Base-by-base conservation (phyloP, 2,113 vertebrate genomes). In the Lepisosteus oculatus region DNA sequence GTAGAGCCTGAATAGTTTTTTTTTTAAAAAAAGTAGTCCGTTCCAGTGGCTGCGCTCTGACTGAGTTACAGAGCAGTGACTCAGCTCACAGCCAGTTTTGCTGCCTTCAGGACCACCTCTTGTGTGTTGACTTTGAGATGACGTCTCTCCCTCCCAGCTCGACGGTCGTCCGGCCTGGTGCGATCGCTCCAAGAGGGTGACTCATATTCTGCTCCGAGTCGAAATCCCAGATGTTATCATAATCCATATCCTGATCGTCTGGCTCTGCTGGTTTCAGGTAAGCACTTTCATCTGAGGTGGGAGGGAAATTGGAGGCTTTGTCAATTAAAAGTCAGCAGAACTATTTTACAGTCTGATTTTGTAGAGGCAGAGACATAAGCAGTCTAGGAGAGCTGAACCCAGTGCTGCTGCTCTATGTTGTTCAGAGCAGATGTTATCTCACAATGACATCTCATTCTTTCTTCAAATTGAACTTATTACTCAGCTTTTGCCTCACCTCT, bases 191-290 rank as follows among this genome's bases (percentile, higher is more conserved):
- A 83, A 76, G 65, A 61, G 81, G 79, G 83, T 86, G 89, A 84
- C 83, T 86, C 87, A 91, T 88, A 73, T 80, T 79, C n/a, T 78
- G 80, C 80, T 87, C 79, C 57, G 67, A 72, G 74, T 90, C 77
- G n/a, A 79, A 85, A 75, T 90, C 88, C 91, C 91, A 93, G 85
- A 93, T 91, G 87, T 93, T 93, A 81, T 93, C 91, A 84, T 93
- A 93, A 85, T 93, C 90, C 62, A 90, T 77, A 86, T 91, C 90
- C 90, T 89, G 90, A 83, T 91, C 89, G 80, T 92, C 90, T 78
- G 89, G 87, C 67, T 90, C 90, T 11, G 73, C 77, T 66, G 87
- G 90, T 79, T 87, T 70, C 57, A 91, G 88, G 84, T 91, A 90
- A 61, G 86, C 86, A 70, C 86, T 76, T 62, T 77, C 82, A 80